Conservation (phyloP, 2,797 vertebrate species). For the Lemur catta region DNA sequence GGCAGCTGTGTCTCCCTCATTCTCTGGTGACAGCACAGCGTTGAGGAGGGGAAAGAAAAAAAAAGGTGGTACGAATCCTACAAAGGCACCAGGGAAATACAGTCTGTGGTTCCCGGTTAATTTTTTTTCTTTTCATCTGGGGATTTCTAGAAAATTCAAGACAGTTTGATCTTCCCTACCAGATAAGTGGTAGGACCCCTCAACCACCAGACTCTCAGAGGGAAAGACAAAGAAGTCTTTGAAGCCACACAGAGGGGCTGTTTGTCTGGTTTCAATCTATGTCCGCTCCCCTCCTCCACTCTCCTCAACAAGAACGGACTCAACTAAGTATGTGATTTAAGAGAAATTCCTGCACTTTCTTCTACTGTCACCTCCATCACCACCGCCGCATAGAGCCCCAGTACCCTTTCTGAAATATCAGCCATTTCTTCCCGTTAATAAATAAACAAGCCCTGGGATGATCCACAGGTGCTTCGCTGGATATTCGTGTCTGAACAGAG, state of each 20-base stretch:
- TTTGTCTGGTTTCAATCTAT: not conserved
- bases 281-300: not conserved
- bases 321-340: not conserved
- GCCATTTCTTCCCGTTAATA: not conserved
- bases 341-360: not conserved
- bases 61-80: too few relatives aligned
- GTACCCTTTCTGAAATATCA: not conserved
- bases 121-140: not conserved
- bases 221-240: not conserved
- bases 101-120: not conserved
- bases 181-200: not conserved
- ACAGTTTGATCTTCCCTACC: not conserved
- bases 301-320: not conserved
- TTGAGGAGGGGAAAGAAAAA: too few relatives aligned
- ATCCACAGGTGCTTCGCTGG: not conserved
- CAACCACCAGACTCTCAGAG: not conserved
- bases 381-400: not conserved
- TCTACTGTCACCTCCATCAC: too few relatives aligned
- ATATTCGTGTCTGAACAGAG: not conserved
- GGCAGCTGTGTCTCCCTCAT: not conserved
- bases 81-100: not conserved
- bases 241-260: not conserved
- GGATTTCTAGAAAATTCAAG: not conserved
- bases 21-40: not conserved
- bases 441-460: not conserved